Evolutionary conservation across 2,888 invertebrate genomes (phyloP).

Genomic region (Zygothrica quintamaculata): DNA sequence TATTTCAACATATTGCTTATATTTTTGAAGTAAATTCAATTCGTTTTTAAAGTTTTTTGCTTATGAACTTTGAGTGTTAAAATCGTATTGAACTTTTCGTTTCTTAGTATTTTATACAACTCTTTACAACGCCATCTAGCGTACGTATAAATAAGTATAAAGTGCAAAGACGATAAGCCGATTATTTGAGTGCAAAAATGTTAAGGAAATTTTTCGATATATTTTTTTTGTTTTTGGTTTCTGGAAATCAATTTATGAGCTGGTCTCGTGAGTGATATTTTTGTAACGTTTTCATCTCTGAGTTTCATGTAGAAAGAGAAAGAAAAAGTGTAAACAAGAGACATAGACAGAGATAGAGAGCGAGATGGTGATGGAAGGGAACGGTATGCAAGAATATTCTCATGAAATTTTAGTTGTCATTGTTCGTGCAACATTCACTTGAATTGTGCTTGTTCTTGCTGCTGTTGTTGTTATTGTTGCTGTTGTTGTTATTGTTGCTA

Average conservation of each 20-base stretch:
- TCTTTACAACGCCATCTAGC: conserved; percentile 29
- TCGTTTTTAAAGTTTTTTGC: too few relatives aligned
- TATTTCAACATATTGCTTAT: too few relatives aligned
- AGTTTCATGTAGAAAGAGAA: too few relatives aligned
- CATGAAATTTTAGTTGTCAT: conserved; percentile 62
- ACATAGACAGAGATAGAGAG: conserved; percentile 4
- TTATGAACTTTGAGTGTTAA: too few relatives aligned
- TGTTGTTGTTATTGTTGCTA: conserved; percentile 61
- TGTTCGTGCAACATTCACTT: conserved; percentile 52
- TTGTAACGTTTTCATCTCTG: conserved; percentile 50
- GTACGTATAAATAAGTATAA: neutral
- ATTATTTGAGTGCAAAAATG: too few relatives aligned
- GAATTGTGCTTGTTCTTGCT: conserved; percentile 22
- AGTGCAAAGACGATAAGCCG: too few relatives aligned
- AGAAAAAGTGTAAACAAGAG: neutral
- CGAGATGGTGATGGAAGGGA: conserved; percentile 22
- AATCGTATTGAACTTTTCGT: too few relatives aligned
- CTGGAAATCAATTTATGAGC: too few relatives aligned
- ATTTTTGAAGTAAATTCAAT: too few relatives aligned
- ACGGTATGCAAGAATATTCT: conserved; percentile 47
- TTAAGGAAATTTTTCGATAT: too few relatives aligned
- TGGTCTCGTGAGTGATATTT: conserved; percentile 43
- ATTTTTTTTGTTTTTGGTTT: too few relatives aligned
- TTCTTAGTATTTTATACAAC: neutral
- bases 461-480: conserved; percentile 40